Evolutionary conservation across 1,140 invertebrate genomes (phyloP), one percentile per base, ranked within the genome.

Genomic region (Uloborus diversus): DNA sequence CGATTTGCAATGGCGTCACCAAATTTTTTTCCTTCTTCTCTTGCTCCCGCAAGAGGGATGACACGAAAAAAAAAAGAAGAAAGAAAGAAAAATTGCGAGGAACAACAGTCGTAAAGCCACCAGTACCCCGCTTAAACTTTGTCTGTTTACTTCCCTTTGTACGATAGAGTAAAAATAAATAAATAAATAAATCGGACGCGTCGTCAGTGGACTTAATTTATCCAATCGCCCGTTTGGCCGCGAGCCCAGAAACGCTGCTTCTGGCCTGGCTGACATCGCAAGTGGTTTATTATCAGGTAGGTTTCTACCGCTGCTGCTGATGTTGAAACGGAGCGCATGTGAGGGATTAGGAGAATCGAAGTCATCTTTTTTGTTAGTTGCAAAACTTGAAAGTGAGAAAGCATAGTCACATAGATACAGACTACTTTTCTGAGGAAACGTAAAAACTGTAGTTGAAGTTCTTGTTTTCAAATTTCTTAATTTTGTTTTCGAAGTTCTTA

Each of bases 191-290:
- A 42, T 9, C 7, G 37, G 37, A 17, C 17, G 17, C 49, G 23
- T 20, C 49, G 49, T n/a, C 49, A 53, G 49, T n/a, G 13, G 49
- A 53, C 49, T 53, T 53, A 53, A 53, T 53, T 53, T 53, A 53
- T 53, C 49, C 49, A 20, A 53, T 17, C 17, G 49, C 9, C 17
- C n/a, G 17, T 53, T 53, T 20, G 49, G 49, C 20, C 49, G 13
- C 23, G 11, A 20, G 13, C 20, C 49, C 20, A 20, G n/a, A n/a
- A n/a, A n/a, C n/a, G n/a, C n/a, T n/a, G n/a, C n/a, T n/a, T n/a
- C n/a, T n/a, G n/a, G n/a, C n/a, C n/a, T 53, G 13, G 17, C n/a
- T n/a, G 13, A 53, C 49, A n/a, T 14, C n/a, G 13, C 7, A 20
- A 53, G 49, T 53, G 20, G 11, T 53, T 53, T 53, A 53, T 53